Evolutionary conservation across 2,797 vertebrate genomes (phyloP), one percentile per base, ranked within the genome.

Genomic region (Gambelia wislizenii): DNA sequence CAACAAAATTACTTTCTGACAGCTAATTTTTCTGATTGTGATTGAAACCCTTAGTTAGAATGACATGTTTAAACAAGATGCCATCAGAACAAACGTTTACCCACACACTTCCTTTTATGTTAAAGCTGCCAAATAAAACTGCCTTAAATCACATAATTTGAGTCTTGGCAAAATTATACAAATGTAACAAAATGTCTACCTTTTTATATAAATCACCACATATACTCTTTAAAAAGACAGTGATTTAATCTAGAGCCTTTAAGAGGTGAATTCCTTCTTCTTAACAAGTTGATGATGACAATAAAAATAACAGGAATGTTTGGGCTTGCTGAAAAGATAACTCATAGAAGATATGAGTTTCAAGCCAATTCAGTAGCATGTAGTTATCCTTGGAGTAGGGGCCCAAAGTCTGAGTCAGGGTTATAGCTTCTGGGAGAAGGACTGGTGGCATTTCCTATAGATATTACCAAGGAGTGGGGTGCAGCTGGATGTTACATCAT

Each of bases 181-280:
- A 94, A 92, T 85, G 33, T 81, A 93, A 89, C 89, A 70, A 82
- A 93, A 82, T 67, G 25, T 89, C 93, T 72, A 92, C 83, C 39
- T 89, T 93, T 93, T 94, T 70, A 95, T 94, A 89, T 89, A 89
- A 89, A 80, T 80, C 83, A 67, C 78, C 79, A 70, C 69, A 93
- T 92, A 87, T 49, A 88, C 91, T 94, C 94, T 95, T 92, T 84
- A 3, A 96, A 95, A 91, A 92, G 84, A 86, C 88, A 93, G 93
- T 95, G 94, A 95, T 95, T 96, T 95, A 92, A 95, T 89, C 70
- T 91, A 89, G 92, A 92, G 92, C 89, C 82, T 93, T 93, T 91
- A 96, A 79, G 87, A 94, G 76, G 25, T 90, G 74, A 47, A 36
- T 76, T 91, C 90, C 93, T 93, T 96, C 89, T 95, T 95, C 79